Evolutionary conservation across 2,113 vertebrate species (phyloP), one percentile per base, ranked within the genome.

Genomic region (Mystacornis crossleyi): DNA sequence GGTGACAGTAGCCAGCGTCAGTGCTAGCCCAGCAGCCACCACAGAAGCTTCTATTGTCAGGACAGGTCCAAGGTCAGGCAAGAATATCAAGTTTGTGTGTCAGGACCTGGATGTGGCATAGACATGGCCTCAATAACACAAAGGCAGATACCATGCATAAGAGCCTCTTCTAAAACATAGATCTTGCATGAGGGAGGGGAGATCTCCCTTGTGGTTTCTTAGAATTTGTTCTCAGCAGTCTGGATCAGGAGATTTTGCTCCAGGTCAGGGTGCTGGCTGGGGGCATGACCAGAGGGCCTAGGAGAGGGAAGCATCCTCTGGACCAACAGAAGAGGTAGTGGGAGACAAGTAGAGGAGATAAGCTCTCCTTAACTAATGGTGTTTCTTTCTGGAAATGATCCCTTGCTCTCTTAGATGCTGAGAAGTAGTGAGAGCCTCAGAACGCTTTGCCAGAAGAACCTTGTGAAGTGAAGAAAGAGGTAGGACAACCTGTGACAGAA

Each of bases 121-220:
- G 28, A 9, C 4, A 26, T 12, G 18, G 6, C 47, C 88, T 23
- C 11, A 25, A 1, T 48, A 50, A 24, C 4, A 14, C 5, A 0
- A 40, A 81, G 20, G 74, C 28, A 79, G 51, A 18, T 23, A n/a
- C 5, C 7, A 42, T 2, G 2, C 4, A 4, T 13, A 14, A 48
- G 26, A 74, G 2, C 18, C 9, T 40, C 45, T 65, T 60, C 45
- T 53, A 82, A 62, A 81, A 8, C 6, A 40, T 1, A 36, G 10
- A 1, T 79, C 31, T 74, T 65, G 12, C 4, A 4, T 19, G 42
- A 66, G 5, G 7, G 17, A 65, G 20, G 6, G 8, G 26, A 50
- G 8, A 47, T 60, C 9, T 51, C 6, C 3, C 12, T 31, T 31
- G 40, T 24, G 8, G 11, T 51, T 64, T 74, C 38, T n/a, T 42